Evolutionary conservation across 2,888 invertebrate genomes (phyloP), one percentile per base, ranked within the genome.

Genomic region (Drosophila mettleri): DNA sequence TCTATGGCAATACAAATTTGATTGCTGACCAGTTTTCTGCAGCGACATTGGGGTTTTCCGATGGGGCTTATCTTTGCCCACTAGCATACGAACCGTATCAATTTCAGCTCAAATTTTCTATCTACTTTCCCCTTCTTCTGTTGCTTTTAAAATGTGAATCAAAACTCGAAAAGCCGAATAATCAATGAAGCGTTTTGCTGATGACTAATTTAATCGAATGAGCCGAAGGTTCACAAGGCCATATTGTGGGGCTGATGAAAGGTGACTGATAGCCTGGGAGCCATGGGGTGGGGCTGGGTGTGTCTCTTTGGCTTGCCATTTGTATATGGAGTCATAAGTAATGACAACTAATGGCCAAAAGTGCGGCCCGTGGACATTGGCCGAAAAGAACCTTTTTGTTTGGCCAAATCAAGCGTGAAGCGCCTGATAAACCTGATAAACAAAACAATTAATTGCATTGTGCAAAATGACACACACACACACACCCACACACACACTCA

Each of bases 371-470:
- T 22, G 63, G 61, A 61, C 57, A 41, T 24, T 46, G 57, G 52
- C 18, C 45, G 16, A 31, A 45, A 16, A 3, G 41, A 66, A 49
- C 66, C 73, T 63, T 74, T 71, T 74, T 63, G 66, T 76, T 45
- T 68, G 72, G 74, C 46, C 76, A 86, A 89, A 84, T 89, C 89
- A 86, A 73, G 79, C 84, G 90, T 88, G 78, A 89, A 80, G 70
- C 46, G 80, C 74, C 73, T 66, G 90, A 90, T 89, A 89, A 86
- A 78, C 74, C 48, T 65, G 70, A 86, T 84, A 88, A 88, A 77
- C 82, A 88, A 86, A 84, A 84, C 80, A 88, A 90, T 89, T 89
- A 80, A 81, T 83, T 87, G 86, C 78, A 79, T 79, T 76, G 75
- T 76, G 70, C 45, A 60, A 58, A 49, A 29, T 45, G 27, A 45